Conservation (phyloP, 2,888 invertebrate species). For the Rhimphoctona megacephalus region DNA sequence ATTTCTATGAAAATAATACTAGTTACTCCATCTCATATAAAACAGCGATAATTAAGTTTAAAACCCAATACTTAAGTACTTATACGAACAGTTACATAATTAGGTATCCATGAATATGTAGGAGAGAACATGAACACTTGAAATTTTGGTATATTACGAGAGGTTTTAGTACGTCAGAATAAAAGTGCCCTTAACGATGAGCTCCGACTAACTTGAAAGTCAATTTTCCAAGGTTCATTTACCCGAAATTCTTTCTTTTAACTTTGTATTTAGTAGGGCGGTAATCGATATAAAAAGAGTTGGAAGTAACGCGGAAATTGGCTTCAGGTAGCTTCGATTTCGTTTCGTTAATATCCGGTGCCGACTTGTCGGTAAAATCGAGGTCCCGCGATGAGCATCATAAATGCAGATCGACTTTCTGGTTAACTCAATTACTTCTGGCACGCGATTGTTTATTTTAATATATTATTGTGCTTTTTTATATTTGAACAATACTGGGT, state of each 20-base stretch:
- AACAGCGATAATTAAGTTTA: too few relatives aligned
- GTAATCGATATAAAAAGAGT: too few relatives aligned
- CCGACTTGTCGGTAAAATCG: not conserved
- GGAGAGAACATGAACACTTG: not conserved
- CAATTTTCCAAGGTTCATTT: not conserved
- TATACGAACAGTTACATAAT: not conserved
- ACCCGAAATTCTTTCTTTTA: not conserved
- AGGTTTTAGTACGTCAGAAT: not conserved
- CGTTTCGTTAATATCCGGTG: not conserved
- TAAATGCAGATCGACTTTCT: conserved; percentile 48
- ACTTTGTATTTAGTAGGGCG: not conserved
- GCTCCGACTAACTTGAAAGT: not conserved
- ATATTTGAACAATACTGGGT: not conserved
- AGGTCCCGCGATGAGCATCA: not conserved
- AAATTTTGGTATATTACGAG: not conserved
- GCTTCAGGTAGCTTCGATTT: too few relatives aligned
- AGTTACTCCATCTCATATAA: too few relatives aligned
- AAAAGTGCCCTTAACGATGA: not conserved
- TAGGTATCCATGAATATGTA: not conserved
- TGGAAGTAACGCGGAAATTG: too few relatives aligned
- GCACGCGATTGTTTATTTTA: conserved; percentile 61
- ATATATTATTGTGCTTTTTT: not conserved
- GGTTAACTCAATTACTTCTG: conserved; percentile 22
- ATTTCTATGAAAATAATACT: too few relatives aligned
- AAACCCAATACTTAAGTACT: not conserved